phyloP scores from a whole-genome alignment of 64 coral and sea anemone species.

The Pocillopora damicornis region DNA sequence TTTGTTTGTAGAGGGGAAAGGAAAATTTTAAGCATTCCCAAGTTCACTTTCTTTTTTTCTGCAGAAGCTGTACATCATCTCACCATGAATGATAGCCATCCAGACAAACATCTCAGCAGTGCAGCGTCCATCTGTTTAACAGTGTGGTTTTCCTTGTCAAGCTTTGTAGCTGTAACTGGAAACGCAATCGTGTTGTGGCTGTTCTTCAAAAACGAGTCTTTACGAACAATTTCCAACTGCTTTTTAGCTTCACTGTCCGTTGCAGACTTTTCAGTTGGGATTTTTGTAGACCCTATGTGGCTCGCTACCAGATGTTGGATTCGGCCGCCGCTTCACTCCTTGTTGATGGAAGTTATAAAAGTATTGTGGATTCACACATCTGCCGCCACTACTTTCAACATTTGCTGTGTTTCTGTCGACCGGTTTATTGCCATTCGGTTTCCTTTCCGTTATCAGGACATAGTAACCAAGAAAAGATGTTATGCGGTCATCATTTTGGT shows the following conservation, averaged over 20 bases:
- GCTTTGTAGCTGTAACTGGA: conserved; percentile 5
- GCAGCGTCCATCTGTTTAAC: background rate
- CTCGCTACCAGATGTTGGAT: background rate
- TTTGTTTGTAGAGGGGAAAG: no score
- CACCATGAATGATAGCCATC: no score
- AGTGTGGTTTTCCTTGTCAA: background rate
- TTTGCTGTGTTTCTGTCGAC: conserved; percentile 8
- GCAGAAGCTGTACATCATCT: no score
- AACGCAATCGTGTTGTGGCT: conserved; percentile 15
- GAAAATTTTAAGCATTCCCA: no score
- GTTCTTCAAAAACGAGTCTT: conserved; percentile 2
- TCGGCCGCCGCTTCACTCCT: background rate
- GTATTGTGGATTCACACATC: background rate
- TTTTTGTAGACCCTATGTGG: background rate
- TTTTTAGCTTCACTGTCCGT: background rate
- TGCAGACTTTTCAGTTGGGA: background rate
- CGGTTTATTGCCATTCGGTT: conserved; percentile 5
- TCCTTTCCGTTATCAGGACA: conserved; percentile 13
- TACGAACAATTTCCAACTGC: conserved; percentile 5
- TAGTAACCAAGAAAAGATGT: background rate
- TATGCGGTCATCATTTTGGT: background rate
- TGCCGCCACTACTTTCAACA: conserved; percentile 2
- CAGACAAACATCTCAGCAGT: background rate
- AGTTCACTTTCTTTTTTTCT: no score
- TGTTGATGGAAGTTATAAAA: background rate